A percentile compares a stretch with the other conserved stretches of the same genome.
Evolutionary conservation across 2,113 vertebrate genomes (phyloP).

Genomic region (Thamnophis sirtalis): DNA sequence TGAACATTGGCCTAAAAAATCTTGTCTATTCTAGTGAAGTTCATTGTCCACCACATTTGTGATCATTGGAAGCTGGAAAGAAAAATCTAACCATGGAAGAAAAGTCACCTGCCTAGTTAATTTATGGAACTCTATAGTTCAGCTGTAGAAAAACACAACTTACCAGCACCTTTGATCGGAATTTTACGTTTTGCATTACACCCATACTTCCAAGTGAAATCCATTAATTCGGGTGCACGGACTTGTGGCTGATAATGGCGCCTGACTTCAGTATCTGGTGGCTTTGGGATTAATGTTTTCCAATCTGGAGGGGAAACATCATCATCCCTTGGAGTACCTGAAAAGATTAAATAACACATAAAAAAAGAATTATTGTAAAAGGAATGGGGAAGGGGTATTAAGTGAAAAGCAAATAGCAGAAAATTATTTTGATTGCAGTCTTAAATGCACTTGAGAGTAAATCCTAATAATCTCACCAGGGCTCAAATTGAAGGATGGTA

Average conservation of each 20-base stretch:
- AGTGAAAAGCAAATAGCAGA: background rate
- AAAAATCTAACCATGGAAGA: background rate
- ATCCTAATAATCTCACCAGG: background rate
- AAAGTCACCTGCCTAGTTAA: background rate
- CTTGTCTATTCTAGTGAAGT: background rate
- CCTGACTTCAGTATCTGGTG: constrained; percentile 68
- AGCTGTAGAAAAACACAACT: constrained; percentile 1
- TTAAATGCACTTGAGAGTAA: background rate
- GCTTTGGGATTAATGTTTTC: constrained; percentile 38
- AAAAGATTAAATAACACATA: background rate
- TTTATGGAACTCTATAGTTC: background rate
- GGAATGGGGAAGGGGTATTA: background rate
- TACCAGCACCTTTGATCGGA: constrained; percentile 68
- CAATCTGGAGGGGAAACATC: constrained; percentile 31
- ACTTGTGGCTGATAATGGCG: constrained; percentile 62
- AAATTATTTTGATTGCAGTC: background rate
- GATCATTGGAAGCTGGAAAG: background rate
- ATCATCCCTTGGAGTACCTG: constrained; percentile 59
- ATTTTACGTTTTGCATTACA: constrained; percentile 53
- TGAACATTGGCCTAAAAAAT: background rate
- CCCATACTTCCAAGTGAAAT: constrained; percentile 59
- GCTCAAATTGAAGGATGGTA: background rate
- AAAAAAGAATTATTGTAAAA: background rate
- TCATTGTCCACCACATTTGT: background rate
- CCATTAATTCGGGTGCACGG: constrained; percentile 58